phyloP scores from a whole-genome alignment of 2,113 vertebrate species.

The Isurus oxyrinchus region DNA sequence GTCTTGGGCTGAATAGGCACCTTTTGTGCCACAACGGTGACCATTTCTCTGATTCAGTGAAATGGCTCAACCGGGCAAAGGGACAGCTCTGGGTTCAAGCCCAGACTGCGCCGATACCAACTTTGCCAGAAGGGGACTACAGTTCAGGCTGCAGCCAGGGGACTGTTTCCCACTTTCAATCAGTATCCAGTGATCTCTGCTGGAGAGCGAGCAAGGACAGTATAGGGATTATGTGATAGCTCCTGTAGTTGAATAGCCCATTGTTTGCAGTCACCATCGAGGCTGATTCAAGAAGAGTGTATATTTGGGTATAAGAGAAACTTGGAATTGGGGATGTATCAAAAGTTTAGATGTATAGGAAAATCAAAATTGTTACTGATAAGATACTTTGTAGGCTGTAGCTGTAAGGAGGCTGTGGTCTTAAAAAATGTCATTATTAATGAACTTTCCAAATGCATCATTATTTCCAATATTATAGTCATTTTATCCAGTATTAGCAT shows the following conservation, averaged over 20 bases:
- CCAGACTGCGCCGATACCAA: background rate
- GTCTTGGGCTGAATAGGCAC: background rate
- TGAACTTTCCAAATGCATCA: background rate
- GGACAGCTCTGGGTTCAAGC: background rate
- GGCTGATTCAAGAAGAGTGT: background rate
- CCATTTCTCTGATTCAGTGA: background rate
- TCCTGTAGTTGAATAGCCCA: background rate
- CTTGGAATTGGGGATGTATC: background rate
- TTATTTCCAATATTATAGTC: background rate
- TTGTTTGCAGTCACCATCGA: background rate
- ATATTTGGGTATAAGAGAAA: background rate
- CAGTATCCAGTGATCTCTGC: background rate
- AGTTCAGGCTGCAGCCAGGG: background rate
- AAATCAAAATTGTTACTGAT: background rate
- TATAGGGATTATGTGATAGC: background rate
- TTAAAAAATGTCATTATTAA: background rate
- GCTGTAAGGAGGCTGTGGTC: background rate
- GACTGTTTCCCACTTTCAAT: background rate
- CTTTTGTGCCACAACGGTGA: background rate
- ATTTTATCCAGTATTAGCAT: background rate
- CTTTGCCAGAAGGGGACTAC: background rate
- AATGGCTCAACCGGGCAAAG: background rate
- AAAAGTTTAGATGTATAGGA: no score
- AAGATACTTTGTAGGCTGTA: background rate
- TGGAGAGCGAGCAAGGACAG: background rate